Conservation (phyloP, 2,113 vertebrate species). For the Oncorhynchus keta region DNA sequence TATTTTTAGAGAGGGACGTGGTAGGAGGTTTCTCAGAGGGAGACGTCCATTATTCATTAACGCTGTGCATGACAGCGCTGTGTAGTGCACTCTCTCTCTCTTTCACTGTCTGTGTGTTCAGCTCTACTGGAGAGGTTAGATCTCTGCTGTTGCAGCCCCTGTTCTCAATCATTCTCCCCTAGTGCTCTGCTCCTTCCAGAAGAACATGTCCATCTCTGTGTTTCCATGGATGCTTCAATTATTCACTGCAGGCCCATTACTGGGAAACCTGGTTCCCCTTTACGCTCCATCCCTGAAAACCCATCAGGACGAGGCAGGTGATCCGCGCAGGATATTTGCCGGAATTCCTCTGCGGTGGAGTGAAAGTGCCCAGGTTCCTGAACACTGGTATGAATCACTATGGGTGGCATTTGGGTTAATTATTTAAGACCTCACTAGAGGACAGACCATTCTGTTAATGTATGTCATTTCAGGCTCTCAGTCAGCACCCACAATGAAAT, state of each 20-base stretch:
- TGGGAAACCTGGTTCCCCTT: constrained; percentile 30
- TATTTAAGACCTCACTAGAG: constrained; percentile 46
- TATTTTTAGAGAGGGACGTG: constrained; percentile 58
- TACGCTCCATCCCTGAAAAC: constrained; percentile 32
- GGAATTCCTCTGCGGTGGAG: constrained; percentile 14
- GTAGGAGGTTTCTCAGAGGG: constrained; percentile 40
- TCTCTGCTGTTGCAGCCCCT: background rate
- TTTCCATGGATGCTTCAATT: constrained; percentile 65
- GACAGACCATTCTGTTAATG: constrained; percentile 35
- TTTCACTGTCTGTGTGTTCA: constrained; percentile 1
- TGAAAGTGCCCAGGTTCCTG: constrained; percentile 32
- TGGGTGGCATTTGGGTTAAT: constrained; percentile 49
- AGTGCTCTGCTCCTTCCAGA: constrained; percentile 37
- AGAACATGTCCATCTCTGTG: constrained; percentile 45
- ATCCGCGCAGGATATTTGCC: constrained; percentile 39
- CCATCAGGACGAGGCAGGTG: constrained; percentile 52
- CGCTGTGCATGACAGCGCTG: constrained; percentile 36
- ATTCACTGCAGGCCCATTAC: constrained; percentile 66
- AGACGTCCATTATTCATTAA: constrained; percentile 66
- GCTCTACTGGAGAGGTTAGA: constrained; percentile 5
- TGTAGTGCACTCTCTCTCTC: constrained; percentile 15
- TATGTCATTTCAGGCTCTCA: constrained; percentile 40
- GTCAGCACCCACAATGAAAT: constrained; percentile 22
- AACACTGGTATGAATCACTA: constrained; percentile 43
- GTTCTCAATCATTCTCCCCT: constrained; percentile 49